Percentiles rank a stretch among this genome's conserved stretches.
Evolutionary conservation across 2,113 vertebrate genomes (phyloP).

Genomic region (Urocolius indicus): DNA sequence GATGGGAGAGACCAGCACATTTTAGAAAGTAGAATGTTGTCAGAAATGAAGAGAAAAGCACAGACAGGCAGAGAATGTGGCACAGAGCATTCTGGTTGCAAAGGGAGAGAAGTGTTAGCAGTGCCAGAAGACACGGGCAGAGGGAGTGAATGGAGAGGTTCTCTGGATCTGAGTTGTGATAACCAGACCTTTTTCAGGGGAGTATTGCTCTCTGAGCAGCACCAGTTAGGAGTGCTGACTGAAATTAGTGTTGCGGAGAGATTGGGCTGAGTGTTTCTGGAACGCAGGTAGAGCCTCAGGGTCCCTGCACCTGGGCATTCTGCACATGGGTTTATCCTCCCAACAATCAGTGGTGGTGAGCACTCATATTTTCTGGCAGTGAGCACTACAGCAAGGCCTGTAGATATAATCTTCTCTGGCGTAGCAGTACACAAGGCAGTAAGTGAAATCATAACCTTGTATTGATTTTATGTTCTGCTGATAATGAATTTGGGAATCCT

Average conservation of each 20-base stretch:
- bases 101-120: not conserved
- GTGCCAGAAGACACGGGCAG: not conserved
- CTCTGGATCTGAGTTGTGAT: not conserved
- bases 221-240: rapidly evolving
- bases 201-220: not conserved
- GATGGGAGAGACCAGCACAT: not conserved
- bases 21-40: not conserved
- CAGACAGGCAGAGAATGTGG: not conserved
- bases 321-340: not conserved
- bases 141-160: not conserved
- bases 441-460: constrained; percentile 34
- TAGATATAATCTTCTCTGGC: not conserved
- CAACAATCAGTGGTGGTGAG: not conserved
- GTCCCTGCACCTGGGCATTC: not conserved
- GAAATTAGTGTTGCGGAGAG: not conserved
- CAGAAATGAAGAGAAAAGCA: not conserved
- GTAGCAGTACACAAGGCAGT: not conserved
- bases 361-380: not conserved
- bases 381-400: not conserved
- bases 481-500: constrained; percentile 47
- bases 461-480: constrained; percentile 33
- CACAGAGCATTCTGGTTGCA: not conserved
- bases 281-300: no score
- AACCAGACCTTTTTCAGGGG: not conserved
- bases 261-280: not conserved